These are phyloP conservation scores for Montipora foliosa DNA, from an alignment of 64 coral and sea anemone species.

Conservation along the genomic window DNA sequence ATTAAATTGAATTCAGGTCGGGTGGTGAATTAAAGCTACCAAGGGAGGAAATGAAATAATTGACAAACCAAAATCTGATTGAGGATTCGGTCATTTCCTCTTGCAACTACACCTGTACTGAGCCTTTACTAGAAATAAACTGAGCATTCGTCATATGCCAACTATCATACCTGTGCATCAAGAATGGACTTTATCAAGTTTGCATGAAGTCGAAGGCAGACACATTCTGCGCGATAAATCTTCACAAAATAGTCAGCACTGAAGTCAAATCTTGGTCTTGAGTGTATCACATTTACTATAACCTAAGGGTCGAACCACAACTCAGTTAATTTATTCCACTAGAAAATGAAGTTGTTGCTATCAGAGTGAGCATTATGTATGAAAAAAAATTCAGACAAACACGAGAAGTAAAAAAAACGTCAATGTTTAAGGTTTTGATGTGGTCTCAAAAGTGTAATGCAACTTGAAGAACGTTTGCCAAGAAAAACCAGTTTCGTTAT, in stretches of 20 bases:
- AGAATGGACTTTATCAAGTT: conserved; percentile 89
- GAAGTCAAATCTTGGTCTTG: conserved; percentile 92
- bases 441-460: neutral
- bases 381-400: neutral
- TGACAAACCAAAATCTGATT: too few species aligned
- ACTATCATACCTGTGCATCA: conserved; percentile 85
- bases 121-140: too few species aligned
- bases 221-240: conserved; percentile 92
- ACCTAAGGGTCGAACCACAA: conserved; percentile 37
- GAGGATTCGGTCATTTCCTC: too few species aligned
- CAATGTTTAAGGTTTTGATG: neutral
- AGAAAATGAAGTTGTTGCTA: neutral
- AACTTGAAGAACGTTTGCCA: too few species aligned
- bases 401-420: neutral
- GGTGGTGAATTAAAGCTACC: too few species aligned
- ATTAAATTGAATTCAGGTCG: too few species aligned
- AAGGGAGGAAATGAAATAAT: too few species aligned
- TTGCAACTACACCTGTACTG: too few species aligned
- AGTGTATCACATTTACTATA: conserved; percentile 78
- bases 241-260: conserved; percentile 89
- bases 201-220: conserved; percentile 87
- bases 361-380: neutral
- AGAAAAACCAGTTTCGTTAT: neutral
- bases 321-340: neutral
- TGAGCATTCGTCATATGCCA: neutral